Evolutionary conservation across 2,113 vertebrate species (phyloP).

Genomic region (Thalassarche chlororhynchos): DNA sequence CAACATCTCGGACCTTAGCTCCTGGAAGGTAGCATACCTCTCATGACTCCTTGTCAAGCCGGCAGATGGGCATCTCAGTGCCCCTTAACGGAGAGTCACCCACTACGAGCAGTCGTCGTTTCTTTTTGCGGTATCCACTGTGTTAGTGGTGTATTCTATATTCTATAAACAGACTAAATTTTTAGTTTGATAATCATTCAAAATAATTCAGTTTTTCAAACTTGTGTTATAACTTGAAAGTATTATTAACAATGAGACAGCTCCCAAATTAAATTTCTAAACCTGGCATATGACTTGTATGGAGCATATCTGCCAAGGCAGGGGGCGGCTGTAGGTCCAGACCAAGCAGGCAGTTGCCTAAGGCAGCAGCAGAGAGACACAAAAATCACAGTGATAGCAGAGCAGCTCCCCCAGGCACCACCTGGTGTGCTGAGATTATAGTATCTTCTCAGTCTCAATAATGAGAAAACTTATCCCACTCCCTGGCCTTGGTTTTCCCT

Average conservation of each 20-base stretch:
- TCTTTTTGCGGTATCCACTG: background rate
- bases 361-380: background rate
- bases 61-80: background rate
- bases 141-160: background rate
- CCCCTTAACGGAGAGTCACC: background rate
- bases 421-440: background rate
- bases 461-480: background rate
- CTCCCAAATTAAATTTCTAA: background rate
- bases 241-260: background rate
- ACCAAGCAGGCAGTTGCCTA: background rate
- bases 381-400: background rate
- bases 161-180: background rate
- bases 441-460: background rate
- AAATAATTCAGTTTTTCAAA: background rate
- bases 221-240: background rate
- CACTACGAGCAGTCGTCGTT: accelerated
- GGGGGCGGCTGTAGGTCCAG: background rate
- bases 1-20: background rate
- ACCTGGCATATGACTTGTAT: background rate
- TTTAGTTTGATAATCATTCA: background rate
- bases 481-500: background rate
- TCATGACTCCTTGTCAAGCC: background rate
- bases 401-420: background rate
- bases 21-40: background rate
- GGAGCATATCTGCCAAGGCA: background rate